phyloP scores from a whole-genome alignment of 2,113 vertebrate genomes.

The Cavia porcellus region DNA sequence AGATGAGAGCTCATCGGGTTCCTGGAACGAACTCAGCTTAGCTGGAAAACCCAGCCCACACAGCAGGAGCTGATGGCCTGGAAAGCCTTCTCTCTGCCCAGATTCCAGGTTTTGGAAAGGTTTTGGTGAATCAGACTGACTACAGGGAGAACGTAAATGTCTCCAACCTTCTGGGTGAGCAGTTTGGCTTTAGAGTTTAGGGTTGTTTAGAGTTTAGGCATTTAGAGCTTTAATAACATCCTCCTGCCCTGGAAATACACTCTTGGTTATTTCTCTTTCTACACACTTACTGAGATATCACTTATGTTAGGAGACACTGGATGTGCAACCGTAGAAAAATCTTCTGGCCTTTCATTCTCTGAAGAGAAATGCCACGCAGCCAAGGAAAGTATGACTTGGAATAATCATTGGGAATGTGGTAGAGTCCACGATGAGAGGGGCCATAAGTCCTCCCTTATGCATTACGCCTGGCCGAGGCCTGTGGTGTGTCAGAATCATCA shows the following conservation, averaged over 20 bases:
- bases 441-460: rapidly evolving
- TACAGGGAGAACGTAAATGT: background rate
- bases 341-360: background rate
- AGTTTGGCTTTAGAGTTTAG: background rate
- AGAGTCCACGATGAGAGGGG: background rate
- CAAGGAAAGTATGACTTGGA: background rate
- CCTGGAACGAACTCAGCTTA: background rate
- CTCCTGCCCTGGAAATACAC: background rate
- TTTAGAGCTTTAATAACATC: conserved; percentile 38
- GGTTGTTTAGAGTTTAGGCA: background rate
- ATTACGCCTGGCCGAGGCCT: too few species aligned
- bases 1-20: background rate
- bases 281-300: background rate
- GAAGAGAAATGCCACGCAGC: background rate
- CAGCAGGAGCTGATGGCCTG: background rate
- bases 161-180: background rate
- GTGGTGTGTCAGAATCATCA: background rate
- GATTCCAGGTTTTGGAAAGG: background rate
- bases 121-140: background rate
- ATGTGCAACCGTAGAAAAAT: background rate
- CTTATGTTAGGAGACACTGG: background rate
- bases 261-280: background rate
- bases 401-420: background rate
- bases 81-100: background rate
- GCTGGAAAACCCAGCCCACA: background rate